These are phyloP conservation scores for Ophraella communa DNA, from an alignment of 2,888 invertebrate genomes.

Conservation along the genomic window DNA sequence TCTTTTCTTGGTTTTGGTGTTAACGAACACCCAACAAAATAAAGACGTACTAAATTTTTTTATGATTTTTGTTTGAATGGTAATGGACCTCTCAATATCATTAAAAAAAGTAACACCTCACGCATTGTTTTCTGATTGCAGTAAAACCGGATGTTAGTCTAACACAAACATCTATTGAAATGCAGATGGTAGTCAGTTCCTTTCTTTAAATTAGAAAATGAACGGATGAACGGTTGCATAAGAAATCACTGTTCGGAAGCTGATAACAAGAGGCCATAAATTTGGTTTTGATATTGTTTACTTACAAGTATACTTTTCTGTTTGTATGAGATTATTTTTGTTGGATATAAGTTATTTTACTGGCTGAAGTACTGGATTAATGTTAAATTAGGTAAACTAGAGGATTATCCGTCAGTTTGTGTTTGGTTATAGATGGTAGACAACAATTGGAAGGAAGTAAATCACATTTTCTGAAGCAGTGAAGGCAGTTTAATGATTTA, in stretches of 20 bases:
- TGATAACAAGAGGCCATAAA: neutral
- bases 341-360: neutral
- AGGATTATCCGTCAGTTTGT: too few relatives aligned
- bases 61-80: neutral
- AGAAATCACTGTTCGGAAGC: neutral
- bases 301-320: neutral
- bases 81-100: neutral
- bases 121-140: neutral
- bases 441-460: too few relatives aligned
- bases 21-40: neutral
- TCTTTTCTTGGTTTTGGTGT: too few relatives aligned
- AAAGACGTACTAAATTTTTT: neutral
- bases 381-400: neutral
- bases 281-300: neutral
- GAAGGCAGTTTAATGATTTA: too few relatives aligned
- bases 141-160: constrained; percentile 1
- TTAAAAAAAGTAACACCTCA: neutral
- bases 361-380: neutral
- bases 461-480: too few relatives aligned
- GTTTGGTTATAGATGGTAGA: too few relatives aligned
- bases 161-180: neutral
- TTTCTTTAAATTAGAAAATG: neutral
- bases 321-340: neutral
- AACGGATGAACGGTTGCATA: neutral
- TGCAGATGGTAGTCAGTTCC: neutral